Conservation (phyloP, 2,797 vertebrate genomes). For the Loriculus beryllinus region DNA sequence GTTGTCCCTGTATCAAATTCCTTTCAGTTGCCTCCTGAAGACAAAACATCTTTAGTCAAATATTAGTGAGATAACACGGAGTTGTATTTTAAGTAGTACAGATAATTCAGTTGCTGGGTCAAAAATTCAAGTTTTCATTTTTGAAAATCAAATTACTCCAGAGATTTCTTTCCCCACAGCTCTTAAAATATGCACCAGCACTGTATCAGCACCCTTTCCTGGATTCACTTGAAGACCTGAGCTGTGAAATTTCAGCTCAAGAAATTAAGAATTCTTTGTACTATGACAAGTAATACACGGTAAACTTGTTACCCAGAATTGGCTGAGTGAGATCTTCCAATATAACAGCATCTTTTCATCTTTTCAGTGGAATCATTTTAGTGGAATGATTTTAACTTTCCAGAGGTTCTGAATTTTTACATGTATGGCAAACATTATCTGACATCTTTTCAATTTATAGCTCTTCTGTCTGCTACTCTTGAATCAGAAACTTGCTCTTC, state of each 20-base stretch:
- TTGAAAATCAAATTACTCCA: background rate
- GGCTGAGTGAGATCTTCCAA: background rate
- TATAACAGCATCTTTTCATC: background rate
- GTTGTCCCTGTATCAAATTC: background rate
- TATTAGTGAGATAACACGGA: background rate
- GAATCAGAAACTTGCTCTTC: background rate
- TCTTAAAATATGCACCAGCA: background rate
- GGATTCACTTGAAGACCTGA: background rate
- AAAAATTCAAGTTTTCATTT: background rate
- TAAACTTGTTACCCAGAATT: background rate
- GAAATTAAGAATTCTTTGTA: conserved; percentile 10
- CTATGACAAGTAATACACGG: background rate
- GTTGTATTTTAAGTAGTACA: background rate
- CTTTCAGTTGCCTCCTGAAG: background rate
- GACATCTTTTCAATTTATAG: background rate
- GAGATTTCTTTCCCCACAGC: background rate
- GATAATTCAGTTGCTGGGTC: background rate
- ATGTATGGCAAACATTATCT: background rate
- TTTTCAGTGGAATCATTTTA: background rate
- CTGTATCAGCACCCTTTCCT: background rate
- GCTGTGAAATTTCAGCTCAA: conserved; percentile 12
- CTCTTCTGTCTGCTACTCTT: background rate
- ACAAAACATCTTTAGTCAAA: background rate
- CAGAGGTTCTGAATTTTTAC: background rate
- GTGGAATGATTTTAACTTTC: background rate